A percentile compares a stretch with the other conserved stretches of the same genome.
phyloP scores from a whole-genome alignment of 2,113 vertebrate genomes.

The Anser brachyrhynchus region DNA sequence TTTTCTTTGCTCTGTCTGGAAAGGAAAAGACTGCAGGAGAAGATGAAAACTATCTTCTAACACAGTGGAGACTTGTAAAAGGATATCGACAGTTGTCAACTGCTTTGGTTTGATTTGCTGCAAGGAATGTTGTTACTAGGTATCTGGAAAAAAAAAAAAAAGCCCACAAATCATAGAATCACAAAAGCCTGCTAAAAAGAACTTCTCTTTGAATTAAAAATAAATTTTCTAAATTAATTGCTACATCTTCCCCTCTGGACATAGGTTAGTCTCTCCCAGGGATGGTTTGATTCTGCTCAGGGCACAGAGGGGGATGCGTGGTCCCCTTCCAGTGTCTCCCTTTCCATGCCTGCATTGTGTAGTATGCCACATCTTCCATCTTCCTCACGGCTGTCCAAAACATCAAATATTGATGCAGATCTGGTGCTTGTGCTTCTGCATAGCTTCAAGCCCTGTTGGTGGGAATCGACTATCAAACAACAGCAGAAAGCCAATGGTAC shows the following conservation, averaged over 20 bases:
- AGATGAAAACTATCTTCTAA: background rate
- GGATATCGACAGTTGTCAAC: background rate
- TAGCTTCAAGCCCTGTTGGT: background rate
- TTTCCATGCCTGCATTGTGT: background rate
- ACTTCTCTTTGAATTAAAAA: background rate
- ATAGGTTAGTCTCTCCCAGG: background rate
- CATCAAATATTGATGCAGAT: background rate
- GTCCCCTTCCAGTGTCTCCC: background rate
- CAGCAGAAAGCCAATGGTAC: background rate
- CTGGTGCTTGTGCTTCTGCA: background rate
- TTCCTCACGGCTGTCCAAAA: background rate
- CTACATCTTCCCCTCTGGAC: background rate
- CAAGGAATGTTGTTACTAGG: background rate
- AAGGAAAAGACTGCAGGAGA: background rate
- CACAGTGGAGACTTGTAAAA: background rate
- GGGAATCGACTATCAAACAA: background rate
- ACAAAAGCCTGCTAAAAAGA: background rate
- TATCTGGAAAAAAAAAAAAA: background rate
- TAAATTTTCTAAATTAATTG: background rate
- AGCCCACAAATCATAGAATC: background rate
- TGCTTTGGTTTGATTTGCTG: background rate
- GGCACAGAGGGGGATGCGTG: fast-evolving
- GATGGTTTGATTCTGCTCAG: background rate
- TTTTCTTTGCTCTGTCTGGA: background rate
- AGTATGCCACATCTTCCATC: background rate